Conservation (phyloP, 1,140 invertebrate species). For the Drosophila auraria region DNA sequence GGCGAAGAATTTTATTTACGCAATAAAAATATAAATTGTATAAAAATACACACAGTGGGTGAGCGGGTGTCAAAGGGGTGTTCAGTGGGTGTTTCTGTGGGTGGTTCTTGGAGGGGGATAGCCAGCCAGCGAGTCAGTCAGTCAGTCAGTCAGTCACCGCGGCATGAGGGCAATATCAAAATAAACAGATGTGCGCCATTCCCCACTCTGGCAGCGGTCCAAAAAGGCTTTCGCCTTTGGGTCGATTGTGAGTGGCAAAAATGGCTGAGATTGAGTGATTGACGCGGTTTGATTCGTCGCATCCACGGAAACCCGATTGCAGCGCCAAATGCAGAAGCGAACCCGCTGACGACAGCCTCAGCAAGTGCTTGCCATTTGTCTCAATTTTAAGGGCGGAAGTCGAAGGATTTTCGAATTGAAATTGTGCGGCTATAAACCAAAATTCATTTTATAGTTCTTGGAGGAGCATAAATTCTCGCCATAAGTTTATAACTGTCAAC, state of each 20-base stretch:
- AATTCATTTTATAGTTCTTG: conserved; percentile 14
- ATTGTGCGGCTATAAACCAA: conserved; percentile 5
- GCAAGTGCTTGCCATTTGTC: conserved; percentile 6
- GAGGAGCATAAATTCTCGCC: conserved; percentile 18
- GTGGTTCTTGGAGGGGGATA: neutral
- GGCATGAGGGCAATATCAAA: conserved; percentile 59
- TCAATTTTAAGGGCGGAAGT: conserved; percentile 22
- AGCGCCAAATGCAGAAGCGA: conserved; percentile 15
- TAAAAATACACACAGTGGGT: conserved; percentile 41
- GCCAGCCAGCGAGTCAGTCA: conserved; percentile 6
- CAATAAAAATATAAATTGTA: conserved; percentile 61
- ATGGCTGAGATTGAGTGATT: conserved; percentile 37
- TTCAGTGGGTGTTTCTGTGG: conserved; percentile 12
- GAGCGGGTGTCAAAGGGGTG: neutral
- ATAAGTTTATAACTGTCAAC: conserved; percentile 41
- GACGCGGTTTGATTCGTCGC: conserved; percentile 24
- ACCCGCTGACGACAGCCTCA: conserved; percentile 6
- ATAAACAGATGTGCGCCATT: conserved; percentile 77
- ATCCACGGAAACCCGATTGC: conserved; percentile 4
- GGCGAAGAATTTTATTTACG: conserved; percentile 66
- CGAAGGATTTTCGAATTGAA: neutral
- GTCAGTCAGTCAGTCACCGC: conserved; percentile 28
- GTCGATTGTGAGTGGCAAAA: conserved; percentile 47
- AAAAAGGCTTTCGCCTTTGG: conserved; percentile 62
- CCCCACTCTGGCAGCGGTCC: conserved; percentile 57